Evolutionary conservation across 1,140 invertebrate genomes (phyloP).

Genomic region (Drosophila mauritiana): DNA sequence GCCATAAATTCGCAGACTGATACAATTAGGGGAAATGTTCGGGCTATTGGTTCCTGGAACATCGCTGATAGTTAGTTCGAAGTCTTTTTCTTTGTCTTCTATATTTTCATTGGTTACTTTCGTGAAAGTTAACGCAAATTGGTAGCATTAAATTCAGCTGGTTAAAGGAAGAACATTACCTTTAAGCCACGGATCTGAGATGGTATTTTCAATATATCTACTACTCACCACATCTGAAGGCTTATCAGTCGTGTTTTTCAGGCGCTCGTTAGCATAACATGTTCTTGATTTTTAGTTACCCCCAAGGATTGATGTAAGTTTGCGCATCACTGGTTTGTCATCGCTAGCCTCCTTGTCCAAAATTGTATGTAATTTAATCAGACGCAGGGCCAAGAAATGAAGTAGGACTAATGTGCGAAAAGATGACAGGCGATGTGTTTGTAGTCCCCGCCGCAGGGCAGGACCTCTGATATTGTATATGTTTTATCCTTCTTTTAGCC

Average conservation of each 20-base stretch:
- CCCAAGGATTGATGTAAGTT: conserved; percentile 49
- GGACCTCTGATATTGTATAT: conserved; percentile 49
- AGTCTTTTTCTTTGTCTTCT: conserved; percentile 27
- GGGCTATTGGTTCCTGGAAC: conserved; percentile 56
- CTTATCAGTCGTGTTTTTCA: not conserved
- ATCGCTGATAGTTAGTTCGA: conserved; percentile 54
- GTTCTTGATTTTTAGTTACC: conserved; percentile 57
- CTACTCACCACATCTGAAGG: not conserved
- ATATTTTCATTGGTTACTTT: conserved; percentile 50
- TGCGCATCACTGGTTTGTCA: conserved; percentile 59
- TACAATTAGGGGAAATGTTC: conserved; percentile 67
- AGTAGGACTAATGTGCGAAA: conserved; percentile 74
- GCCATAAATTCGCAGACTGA: conserved; percentile 67
- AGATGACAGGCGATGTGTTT: conserved; percentile 70
- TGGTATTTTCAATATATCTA: conserved; percentile 1
- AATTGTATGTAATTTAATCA: conserved; percentile 74
- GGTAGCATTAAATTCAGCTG: conserved; percentile 36
- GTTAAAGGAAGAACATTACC: conserved; percentile 4
- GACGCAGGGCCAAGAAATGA: conserved; percentile 62
- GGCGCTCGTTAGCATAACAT: conserved; percentile 33
- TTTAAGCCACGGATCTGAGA: not conserved
- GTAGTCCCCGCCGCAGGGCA: conserved; percentile 32
- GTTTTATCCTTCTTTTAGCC: conserved; percentile 36
- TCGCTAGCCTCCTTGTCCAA: conserved; percentile 45
- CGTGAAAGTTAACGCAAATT: conserved; percentile 45